Percentiles rank a stretch among this genome's conserved stretches.
Evolutionary conservation across 2,113 vertebrate genomes (phyloP).

Genomic region (Dipodomys stephensi): DNA sequence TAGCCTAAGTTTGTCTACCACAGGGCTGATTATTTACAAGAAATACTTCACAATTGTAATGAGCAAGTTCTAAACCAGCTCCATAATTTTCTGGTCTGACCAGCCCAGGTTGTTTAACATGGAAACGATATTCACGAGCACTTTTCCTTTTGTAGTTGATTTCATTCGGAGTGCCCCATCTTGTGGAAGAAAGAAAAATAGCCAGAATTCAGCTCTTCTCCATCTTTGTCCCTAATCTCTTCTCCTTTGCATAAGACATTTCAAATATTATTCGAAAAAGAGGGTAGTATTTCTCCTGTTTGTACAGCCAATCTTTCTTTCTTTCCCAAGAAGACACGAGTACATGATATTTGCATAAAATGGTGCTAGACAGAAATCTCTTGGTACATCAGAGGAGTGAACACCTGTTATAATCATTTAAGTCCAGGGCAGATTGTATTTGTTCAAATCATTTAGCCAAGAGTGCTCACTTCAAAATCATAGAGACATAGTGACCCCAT

Average conservation of each 20-base stretch:
- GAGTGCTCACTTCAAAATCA: background rate
- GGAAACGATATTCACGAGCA: conserved; percentile 52
- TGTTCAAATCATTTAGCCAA: background rate
- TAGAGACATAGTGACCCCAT: too few relatives aligned
- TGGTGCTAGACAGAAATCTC: background rate
- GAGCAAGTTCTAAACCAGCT: conserved; percentile 61
- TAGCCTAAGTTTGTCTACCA: background rate
- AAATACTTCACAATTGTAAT: background rate
- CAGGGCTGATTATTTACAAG: background rate
- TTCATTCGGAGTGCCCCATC: conserved; percentile 84
- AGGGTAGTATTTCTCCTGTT: background rate
- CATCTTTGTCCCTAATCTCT: background rate
- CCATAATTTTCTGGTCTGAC: conserved; percentile 58
- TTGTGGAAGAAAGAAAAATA: conserved; percentile 83
- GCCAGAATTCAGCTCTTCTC: background rate
- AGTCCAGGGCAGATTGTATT: background rate
- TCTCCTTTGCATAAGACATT: background rate
- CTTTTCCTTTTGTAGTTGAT: background rate
- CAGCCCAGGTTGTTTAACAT: conserved; percentile 5
- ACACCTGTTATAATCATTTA: background rate
- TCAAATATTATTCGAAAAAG: background rate
- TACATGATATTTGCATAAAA: background rate
- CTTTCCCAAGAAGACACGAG: background rate
- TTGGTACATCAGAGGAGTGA: background rate
- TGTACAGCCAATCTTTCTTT: background rate